Evolutionary conservation across 2,888 invertebrate genomes (phyloP).

Genomic region (Eupithecia dodoneata): DNA sequence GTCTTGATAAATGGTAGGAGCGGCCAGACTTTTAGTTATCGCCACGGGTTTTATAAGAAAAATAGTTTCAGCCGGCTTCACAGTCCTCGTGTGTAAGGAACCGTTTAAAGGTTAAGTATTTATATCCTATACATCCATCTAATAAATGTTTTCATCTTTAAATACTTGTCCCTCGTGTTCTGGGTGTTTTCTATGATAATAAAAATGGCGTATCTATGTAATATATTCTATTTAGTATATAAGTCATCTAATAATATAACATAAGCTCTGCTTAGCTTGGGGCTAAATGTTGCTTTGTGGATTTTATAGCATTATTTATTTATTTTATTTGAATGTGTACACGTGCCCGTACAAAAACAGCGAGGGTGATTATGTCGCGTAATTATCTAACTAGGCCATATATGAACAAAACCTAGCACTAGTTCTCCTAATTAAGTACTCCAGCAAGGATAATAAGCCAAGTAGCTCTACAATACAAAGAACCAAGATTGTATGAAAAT

Average conservation of each 20-base stretch:
- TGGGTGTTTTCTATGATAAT: no score
- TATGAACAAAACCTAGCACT: not conserved
- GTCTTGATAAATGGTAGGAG: conserved; percentile 53
- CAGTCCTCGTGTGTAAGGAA: not conserved
- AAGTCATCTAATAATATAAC: no score
- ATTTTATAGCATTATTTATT: no score
- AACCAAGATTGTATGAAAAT: not conserved
- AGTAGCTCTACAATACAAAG: not conserved
- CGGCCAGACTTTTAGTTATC: conserved; percentile 44
- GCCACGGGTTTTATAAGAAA: not conserved
- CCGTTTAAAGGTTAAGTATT: not conserved
- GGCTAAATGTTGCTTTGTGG: no score
- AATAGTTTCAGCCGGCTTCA: not conserved
- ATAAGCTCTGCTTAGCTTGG: no score
- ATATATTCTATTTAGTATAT: no score
- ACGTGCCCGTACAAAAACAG: not conserved
- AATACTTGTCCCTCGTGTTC: no score
- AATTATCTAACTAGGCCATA: conserved; percentile 5
- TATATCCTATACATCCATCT: not conserved
- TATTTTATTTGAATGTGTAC: not conserved
- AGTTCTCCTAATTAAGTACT: not conserved
- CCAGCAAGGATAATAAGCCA: not conserved
- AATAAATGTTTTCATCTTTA: no score
- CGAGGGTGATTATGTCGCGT: not conserved
- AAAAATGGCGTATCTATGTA: no score